Conservation (phyloP, 23 tunicate species). For the Halocynthia aurantium region DNA sequence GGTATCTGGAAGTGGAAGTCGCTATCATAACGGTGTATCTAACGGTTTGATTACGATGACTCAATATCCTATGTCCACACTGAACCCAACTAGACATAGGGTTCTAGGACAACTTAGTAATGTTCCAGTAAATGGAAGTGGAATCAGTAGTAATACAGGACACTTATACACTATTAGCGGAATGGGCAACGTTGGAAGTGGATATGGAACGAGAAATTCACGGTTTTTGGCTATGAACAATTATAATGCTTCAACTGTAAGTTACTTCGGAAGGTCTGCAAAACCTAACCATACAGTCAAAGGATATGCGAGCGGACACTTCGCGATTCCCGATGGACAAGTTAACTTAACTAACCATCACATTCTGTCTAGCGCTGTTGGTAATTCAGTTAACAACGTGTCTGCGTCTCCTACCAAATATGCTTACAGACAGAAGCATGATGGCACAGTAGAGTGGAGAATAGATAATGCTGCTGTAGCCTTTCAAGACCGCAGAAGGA, state of each 20-base stretch:
- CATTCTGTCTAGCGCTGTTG: constrained; percentile 16
- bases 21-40: constrained; percentile 2
- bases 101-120: constrained; percentile 26
- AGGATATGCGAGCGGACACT: not conserved
- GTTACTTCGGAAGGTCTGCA: constrained; percentile 12
- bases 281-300: not conserved
- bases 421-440: constrained; percentile 28
- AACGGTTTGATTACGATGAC: constrained; percentile 31
- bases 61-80: constrained; percentile 12
- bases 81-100: constrained; percentile 13
- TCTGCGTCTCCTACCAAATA: constrained; percentile 9
- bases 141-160: constrained; percentile 1
- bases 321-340: constrained; percentile 25
- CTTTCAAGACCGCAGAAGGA: constrained; percentile 17
- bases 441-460: constrained; percentile 25
- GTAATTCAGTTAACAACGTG: constrained; percentile 3
- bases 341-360: constrained; percentile 19
- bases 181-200: not conserved
- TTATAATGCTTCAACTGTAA: not conserved
- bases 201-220: not conserved
- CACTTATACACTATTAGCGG: constrained; percentile 22
- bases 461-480: constrained; percentile 19
- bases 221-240: constrained; percentile 4
- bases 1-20: constrained; percentile 10
- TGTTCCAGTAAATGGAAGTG: not conserved